Evolutionary conservation across 2,797 vertebrate species (phyloP).

Genomic region (Knipowitschia caucasica): DNA sequence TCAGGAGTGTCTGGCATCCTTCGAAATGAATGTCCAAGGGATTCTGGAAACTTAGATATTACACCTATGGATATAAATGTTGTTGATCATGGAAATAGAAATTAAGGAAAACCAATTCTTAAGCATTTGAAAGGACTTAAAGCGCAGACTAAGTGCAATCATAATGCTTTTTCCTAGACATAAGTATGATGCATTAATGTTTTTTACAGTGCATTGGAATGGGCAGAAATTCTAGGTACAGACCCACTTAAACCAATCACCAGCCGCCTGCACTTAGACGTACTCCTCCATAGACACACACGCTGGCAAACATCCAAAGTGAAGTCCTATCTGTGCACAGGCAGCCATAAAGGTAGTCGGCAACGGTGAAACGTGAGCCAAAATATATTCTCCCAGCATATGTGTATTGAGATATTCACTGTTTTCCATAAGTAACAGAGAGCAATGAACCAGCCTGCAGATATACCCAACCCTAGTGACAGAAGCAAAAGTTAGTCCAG

Average conservation of each 20-base stretch:
- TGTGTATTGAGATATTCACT: slow-evolving; percentile 71
- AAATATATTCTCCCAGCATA: slow-evolving; percentile 64
- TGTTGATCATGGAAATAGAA: no score
- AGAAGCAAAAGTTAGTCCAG: slow-evolving; percentile 44
- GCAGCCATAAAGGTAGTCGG: slow-evolving; percentile 63
- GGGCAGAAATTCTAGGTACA: slow-evolving; percentile 55
- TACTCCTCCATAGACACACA: slow-evolving; percentile 61
- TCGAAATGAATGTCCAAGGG: no score
- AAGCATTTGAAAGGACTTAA: no score
- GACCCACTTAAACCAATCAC: slow-evolving; percentile 66
- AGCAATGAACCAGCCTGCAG: slow-evolving; percentile 61
- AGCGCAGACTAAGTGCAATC: no score
- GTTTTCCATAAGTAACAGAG: slow-evolving; percentile 70
- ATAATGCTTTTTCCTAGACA: no score
- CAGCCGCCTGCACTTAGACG: slow-evolving; percentile 54
- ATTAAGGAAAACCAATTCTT: no score
- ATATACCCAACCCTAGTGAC: slow-evolving; percentile 58
- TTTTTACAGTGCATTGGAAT: slow-evolving; percentile 17
- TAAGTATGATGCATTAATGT: not conserved
- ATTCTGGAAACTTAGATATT: no score
- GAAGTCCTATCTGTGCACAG: slow-evolving; percentile 63
- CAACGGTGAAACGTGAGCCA: slow-evolving; percentile 67
- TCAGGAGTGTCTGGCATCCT: no score
- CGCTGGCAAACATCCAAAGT: slow-evolving; percentile 64
- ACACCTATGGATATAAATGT: no score